Base-by-base conservation (phyloP, 1,140 invertebrate species). In the Ladona fulva region DNA sequence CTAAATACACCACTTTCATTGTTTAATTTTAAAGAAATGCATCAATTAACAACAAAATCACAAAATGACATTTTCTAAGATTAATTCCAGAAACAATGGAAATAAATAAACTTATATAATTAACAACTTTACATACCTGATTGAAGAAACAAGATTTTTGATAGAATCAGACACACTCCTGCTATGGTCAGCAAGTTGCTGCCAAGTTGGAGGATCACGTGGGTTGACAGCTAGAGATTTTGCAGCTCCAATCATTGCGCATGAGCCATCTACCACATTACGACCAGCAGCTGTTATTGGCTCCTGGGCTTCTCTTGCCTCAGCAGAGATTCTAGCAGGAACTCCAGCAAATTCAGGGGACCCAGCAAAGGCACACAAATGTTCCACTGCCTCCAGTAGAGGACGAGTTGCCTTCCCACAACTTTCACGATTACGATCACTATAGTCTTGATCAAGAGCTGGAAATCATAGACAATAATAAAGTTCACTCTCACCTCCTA, bases 121-220 rank as follows among this genome's bases (percentile, higher is more conserved):
- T n/a, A n/a, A n/a, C n/a, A n/a, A n/a, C n/a, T n/a, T n/a, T n/a
- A 11, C 83, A 82, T 83, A 92, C 91, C 89, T 89, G 79, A 98
- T 97, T 59, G 95, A 94, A 29, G 94, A 91, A 0, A 97, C 95
- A 1, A 99, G 87, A 16, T 92, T 90, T 85, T 99, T 99, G 80
- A 99, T 98, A 0, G 96, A 95, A 83, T 99, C 97, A 19, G 96
- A 98, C 0, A 99, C 96, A 81, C 91, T 93, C 84, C 97, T 97
- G 81, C 95, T 97, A 84, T 98, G 95, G 81, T 91, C 92, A 0
- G 97, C 96, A 76, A 99, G 89, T 66, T 93, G 87, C 83, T 97
- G 96, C 95, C 97, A 99, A 6, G 94, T 95, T 1, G 93, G 90
- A 0, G 96, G 94, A 87, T 99, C 97, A 80, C 93, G 92, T 0